Evolutionary conservation across 1,140 invertebrate genomes (phyloP).

Genomic region (Littorina saxatilis): DNA sequence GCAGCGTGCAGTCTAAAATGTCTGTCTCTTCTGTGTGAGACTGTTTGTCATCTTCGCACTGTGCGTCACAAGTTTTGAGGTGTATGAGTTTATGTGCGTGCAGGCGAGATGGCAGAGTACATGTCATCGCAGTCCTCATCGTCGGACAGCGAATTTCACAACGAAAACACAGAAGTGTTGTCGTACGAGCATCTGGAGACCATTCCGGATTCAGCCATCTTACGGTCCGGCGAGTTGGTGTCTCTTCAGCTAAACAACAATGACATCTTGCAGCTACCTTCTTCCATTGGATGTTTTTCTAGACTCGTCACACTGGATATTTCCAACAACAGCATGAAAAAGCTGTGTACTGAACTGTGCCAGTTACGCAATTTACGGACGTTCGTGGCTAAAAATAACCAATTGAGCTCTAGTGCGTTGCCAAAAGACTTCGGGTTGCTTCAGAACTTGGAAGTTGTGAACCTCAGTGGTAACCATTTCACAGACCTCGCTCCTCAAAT

Average conservation of each 20-base stretch:
- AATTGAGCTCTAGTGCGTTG: slow-evolving; percentile 86
- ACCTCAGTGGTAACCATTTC: slow-evolving; percentile 93
- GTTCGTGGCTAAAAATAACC: slow-evolving; percentile 92
- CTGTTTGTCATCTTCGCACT: too few relatives aligned
- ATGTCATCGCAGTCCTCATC: slow-evolving; percentile 33
- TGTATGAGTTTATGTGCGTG: background rate
- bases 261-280: slow-evolving; percentile 69
- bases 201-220: slow-evolving; percentile 65
- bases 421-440: slow-evolving; percentile 87
- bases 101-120: slow-evolving; percentile 19
- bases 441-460: slow-evolving; percentile 85
- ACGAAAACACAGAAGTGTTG: slow-evolving; percentile 69
- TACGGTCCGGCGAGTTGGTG: slow-evolving; percentile 54
- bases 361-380: slow-evolving; percentile 83
- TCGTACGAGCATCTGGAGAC: slow-evolving; percentile 67
- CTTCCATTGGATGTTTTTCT: slow-evolving; percentile 73
- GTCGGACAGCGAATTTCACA: slow-evolving; percentile 60
- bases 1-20: too few relatives aligned
- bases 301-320: slow-evolving; percentile 85
- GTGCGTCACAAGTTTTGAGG: too few relatives aligned
- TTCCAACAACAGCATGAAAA: slow-evolving; percentile 89
- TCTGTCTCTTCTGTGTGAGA: too few relatives aligned
- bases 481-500: slow-evolving; percentile 90
- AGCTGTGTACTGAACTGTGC: slow-evolving; percentile 85
- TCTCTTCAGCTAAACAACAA: slow-evolving; percentile 74